Evolutionary conservation across 2,797 vertebrate genomes (phyloP), one percentile per base, ranked within the genome.

Genomic region (Eurystomus glaucurus): DNA sequence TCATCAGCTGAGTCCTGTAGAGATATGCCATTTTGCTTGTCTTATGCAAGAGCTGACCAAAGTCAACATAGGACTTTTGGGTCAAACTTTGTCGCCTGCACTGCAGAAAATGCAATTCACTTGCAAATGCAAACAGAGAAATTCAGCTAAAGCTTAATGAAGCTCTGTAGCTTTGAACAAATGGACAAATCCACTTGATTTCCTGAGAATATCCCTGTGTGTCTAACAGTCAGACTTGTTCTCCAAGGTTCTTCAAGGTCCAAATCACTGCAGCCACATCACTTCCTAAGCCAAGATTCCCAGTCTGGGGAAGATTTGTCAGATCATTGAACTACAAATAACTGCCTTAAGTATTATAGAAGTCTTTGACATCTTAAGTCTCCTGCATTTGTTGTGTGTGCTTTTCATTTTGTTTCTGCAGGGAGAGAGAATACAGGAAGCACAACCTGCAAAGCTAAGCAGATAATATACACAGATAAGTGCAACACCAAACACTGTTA

Each of bases 221-320:
- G 33, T 68, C 1, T 41, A 45, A 57, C 29, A 60, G 29, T 68
- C 28, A 48, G 31, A n/a, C 14, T 80, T 64, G 8, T 41, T 81
- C 22, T 45, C 39, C 31, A 41, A 29, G 23, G 28, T 11, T 77
- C 45, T 69, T 94, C 60, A 69, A 87, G 41, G 45, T 46, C 14
- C 5, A 0, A 29, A 41, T 35, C 6, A 4, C 8, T 16, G 13
- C n/a, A 61, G 19, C 14, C 35, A 64, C 10, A 76, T 18, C 3
- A 43, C 43, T 88, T 93, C 20, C 60, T 83, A 74, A 82, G 15
- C 35, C 31, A 87, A 69, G 15, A 74, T 71, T 81, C 35, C 31
- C 52, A 78, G 12, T 16, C 10, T 31, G 14, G 45, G 74, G 91
- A 5, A 80, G 21, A 25, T 71, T 85, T 75, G 19, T 60, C 61